Evolutionary conservation across 2,113 vertebrate genomes (phyloP), one percentile per base, ranked within the genome.

Genomic region (Syngnathus typhle): DNA sequence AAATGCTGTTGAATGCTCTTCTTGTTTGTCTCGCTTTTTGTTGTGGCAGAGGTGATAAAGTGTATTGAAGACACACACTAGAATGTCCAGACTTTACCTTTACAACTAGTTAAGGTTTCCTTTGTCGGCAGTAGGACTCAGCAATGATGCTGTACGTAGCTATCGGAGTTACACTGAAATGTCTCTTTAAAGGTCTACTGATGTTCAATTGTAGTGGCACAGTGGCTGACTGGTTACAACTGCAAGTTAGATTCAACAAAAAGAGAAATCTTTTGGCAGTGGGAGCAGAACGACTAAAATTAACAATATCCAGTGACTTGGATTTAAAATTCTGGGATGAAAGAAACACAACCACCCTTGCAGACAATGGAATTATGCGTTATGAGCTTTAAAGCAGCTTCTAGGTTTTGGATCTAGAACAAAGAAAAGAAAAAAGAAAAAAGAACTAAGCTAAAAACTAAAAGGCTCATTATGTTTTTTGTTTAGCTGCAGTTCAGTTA

Each of bases 251-350:
- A 43, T 12, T 43, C 41, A 43, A 43, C 41, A 43, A 63, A 67
- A 62, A 65, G 19, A 54, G 39, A 60, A 77, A 69, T 71, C 41
- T 49, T 49, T 52, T 73, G 72, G 72, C 62, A 68, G 66, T 52
- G 37, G 55, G 66, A 73, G 67, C 43, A 23, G 69, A 70, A 41
- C 41, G 27, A 54, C 58, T 1, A 9, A 32, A 75, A 67, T 13
- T 0, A 55, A 13, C 21, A 55, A 68, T 59, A 68, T 76, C 66
- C 71, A 76, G 66, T 74, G 68, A 73, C 71, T 76, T 76, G 77
- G 66, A 66, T 80, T 78, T 75, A 71, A 81, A 84, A 80, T 64
- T 69, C 47, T 23, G 13, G 49, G 80, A 84, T 85, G 65, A 88
- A 86, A 88, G 73, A 79, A 82, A 73, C 61, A 72, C 64, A 76